These are phyloP conservation scores for Hyphantria cunea DNA, from an alignment of 1,140 invertebrate species.

Conservation along the genomic window DNA sequence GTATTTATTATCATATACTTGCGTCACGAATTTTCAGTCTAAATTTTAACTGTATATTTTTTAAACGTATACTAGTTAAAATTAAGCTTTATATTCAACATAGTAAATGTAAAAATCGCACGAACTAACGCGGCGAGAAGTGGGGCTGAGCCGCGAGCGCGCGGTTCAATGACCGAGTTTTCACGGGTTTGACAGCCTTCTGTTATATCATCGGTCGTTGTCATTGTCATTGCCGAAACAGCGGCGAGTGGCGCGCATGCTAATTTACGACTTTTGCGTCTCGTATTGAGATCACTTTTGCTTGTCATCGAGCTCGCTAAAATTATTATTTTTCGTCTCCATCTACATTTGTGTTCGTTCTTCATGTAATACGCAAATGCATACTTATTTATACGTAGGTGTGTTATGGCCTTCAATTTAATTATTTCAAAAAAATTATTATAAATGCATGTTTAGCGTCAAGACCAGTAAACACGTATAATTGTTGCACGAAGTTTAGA, in stretches of 20 bases:
- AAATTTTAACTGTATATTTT: constrained; percentile 62
- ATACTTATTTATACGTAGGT: constrained; percentile 24
- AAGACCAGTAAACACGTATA: background rate
- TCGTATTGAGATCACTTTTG: constrained; percentile 54
- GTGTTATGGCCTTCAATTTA: constrained; percentile 16
- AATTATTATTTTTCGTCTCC: constrained; percentile 46
- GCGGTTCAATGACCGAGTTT: constrained; percentile 82
- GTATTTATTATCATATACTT: constrained; percentile 34
- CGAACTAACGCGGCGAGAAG: constrained; percentile 61
- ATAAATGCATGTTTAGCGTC: constrained; percentile 10
- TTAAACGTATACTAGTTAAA: constrained; percentile 34
- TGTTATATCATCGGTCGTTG: constrained; percentile 81
- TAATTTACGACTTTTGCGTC: constrained; percentile 62
- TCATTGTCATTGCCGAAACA: constrained; percentile 82
- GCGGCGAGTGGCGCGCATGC: constrained; percentile 42
- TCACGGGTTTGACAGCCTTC: constrained; percentile 81
- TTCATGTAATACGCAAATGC: constrained; percentile 38
- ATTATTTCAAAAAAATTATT: constrained; percentile 9
- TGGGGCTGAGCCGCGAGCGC: constrained; percentile 50
- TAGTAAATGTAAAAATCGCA: constrained; percentile 68
- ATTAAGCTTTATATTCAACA: constrained; percentile 59
- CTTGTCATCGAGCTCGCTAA: constrained; percentile 31
- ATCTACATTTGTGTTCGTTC: constrained; percentile 49
- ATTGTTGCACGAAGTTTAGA: background rate
- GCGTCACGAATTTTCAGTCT: constrained; percentile 49